Percentiles rank a stretch among this genome's conserved stretches.
Evolutionary conservation across 1,140 invertebrate species (phyloP).

Genomic region (Ruditapes philippinarum): DNA sequence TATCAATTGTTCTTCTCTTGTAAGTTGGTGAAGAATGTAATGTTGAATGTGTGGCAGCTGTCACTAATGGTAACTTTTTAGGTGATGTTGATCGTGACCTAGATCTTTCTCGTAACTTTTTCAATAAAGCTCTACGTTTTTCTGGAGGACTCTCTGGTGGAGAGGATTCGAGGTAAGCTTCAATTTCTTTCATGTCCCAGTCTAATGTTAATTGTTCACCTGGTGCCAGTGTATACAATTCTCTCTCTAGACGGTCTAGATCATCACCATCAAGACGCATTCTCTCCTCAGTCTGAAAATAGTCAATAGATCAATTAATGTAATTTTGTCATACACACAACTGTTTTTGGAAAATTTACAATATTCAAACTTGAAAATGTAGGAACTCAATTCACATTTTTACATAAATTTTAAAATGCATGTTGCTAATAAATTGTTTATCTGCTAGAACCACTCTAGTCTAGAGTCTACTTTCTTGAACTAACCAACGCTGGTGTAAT

Average conservation of each 20-base stretch:
- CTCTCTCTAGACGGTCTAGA: conserved; percentile 69
- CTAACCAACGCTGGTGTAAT: too few relatives aligned
- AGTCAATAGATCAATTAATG: too few relatives aligned
- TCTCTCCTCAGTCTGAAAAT: conserved; percentile 56
- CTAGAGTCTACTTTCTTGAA: too few relatives aligned
- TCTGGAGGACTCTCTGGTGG: conserved; percentile 80
- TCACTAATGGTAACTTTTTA: conserved; percentile 43
- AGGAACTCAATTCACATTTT: too few relatives aligned
- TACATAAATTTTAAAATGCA: too few relatives aligned
- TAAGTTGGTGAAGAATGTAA: conserved; percentile 31
- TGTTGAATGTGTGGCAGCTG: conserved; percentile 18
- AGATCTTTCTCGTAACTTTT: conserved; percentile 68
- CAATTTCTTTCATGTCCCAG: conserved; percentile 76
- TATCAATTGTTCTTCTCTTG: conserved; percentile 1
- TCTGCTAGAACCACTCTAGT: too few relatives aligned
- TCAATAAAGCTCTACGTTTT: conserved; percentile 70
- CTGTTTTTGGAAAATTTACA: too few relatives aligned
- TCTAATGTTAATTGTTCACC: conserved; percentile 61
- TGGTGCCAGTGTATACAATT: conserved; percentile 57
- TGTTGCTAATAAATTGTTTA: too few relatives aligned
- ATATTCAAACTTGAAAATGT: too few relatives aligned
- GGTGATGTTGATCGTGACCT: conserved; percentile 68
- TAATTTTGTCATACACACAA: too few relatives aligned
- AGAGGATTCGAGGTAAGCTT: conserved; percentile 78
- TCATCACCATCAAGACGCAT: conserved; percentile 66